Conservation (phyloP, 2,113 vertebrate species). For the Lathamus discolor region DNA sequence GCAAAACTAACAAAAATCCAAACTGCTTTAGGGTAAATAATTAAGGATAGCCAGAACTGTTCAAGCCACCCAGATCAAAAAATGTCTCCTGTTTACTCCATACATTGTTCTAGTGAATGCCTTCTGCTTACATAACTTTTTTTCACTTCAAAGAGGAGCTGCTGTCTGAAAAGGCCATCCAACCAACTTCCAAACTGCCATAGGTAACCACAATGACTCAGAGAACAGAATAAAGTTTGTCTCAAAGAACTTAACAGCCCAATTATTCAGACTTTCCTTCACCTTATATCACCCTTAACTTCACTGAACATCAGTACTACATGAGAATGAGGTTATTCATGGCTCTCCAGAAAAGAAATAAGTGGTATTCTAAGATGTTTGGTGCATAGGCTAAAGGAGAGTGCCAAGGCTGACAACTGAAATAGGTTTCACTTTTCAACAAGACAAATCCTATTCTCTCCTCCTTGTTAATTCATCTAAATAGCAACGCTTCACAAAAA, state of each 20-base stretch:
- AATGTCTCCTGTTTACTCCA: neutral
- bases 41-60: neutral
- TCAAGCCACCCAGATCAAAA: neutral
- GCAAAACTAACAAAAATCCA: neutral
- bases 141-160: conserved; percentile 6
- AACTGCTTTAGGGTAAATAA: neutral
- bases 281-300: neutral
- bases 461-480: neutral
- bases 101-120: conserved; percentile 1
- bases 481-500: neutral
- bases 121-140: neutral
- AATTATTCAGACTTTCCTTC: neutral
- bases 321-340: neutral
- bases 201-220: neutral
- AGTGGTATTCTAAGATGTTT: neutral
- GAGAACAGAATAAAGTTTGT: neutral
- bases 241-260: neutral
- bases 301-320: neutral
- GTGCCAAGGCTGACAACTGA: neutral
- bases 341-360: neutral
- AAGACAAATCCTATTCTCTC: neutral
- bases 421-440: neutral
- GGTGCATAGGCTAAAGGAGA: neutral
- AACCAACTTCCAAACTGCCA: neutral
- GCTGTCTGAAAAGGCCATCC: neutral